Evolutionary conservation across 2,888 invertebrate genomes (phyloP).

Genomic region (Spicauda simplicius): DNA sequence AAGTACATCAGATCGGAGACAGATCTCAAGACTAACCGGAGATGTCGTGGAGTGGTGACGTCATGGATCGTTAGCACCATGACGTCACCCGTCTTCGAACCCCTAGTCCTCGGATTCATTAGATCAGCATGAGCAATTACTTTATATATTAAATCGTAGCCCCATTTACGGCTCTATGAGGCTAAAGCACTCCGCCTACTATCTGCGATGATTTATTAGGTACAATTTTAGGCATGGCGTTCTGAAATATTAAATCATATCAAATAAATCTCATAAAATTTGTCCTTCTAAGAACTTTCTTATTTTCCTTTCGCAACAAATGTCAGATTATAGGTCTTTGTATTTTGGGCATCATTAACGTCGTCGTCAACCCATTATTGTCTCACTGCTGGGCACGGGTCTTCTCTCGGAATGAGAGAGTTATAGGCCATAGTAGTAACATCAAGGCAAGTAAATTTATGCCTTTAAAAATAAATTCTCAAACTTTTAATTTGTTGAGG

Average conservation of each 20-base stretch:
- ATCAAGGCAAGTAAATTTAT: too few species aligned
- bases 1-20: constrained; percentile 56
- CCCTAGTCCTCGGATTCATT: constrained; percentile 54
- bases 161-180: constrained; percentile 31
- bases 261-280: too few species aligned
- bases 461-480: too few species aligned
- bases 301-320: too few species aligned
- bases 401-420: too few species aligned
- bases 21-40: constrained; percentile 62
- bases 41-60: constrained; percentile 67
- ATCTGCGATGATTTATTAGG: background rate
- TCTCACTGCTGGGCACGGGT: too few species aligned
- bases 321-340: too few species aligned
- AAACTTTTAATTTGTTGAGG: too few species aligned
- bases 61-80: constrained; percentile 76
- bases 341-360: too few species aligned
- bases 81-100: constrained; percentile 71
- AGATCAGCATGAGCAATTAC: constrained; percentile 52
- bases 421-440: too few species aligned
- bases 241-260: background rate
- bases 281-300: too few species aligned
- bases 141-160: constrained; percentile 39
- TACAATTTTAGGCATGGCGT: background rate
- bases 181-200: background rate
- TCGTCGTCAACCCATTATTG: too few species aligned